Conservation (phyloP, 37 sponge, comb jelly and placozoan genomes). For the Mnemiopsis leidyi region DNA sequence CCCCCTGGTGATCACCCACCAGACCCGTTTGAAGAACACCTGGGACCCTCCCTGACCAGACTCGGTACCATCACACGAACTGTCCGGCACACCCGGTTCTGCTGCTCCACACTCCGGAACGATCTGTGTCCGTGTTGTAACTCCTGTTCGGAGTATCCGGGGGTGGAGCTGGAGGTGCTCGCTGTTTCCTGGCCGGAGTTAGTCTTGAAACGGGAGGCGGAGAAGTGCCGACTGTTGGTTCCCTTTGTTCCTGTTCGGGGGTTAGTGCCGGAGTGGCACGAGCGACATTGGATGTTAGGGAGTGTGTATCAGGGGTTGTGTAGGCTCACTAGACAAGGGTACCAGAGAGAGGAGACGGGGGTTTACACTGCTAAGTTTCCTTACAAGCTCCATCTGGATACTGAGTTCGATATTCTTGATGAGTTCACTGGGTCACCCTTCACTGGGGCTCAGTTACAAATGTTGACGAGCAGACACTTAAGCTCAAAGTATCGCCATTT, state of each 20-base stretch:
- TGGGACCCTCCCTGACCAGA: neutral
- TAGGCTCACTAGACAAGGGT: neutral
- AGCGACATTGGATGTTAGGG: neutral
- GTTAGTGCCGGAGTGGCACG: neutral
- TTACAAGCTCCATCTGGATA: neutral
- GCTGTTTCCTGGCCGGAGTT: neutral
- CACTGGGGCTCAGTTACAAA: slow-evolving; percentile 22
- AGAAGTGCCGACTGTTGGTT: neutral
- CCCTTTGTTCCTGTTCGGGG: neutral
- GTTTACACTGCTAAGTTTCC: neutral
- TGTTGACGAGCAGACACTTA: neutral
- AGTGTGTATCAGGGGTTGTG: neutral
- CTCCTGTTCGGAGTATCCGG: neutral
- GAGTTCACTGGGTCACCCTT: slow-evolving; percentile 39
- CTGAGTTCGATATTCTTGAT: neutral
- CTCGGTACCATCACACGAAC: neutral
- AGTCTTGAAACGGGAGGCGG: slow-evolving; percentile 11
- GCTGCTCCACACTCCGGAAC: neutral
- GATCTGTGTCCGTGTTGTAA: neutral
- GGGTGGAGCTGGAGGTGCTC: neutral
- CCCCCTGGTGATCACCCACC: neutral
- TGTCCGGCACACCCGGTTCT: neutral
- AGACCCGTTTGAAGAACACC: neutral
- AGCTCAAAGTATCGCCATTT: neutral
- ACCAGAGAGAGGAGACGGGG: neutral